Evolutionary conservation across 2,113 vertebrate species (phyloP).

Genomic region (cat (Felis catus)): F.catus_Fca126_mat1.0 CM031421.1:100757501-100758000

Average conservation of each 20-base stretch:
- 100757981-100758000: background rate
- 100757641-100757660: background rate
- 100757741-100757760: background rate
- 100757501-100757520: background rate
- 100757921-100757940: background rate
- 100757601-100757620: background rate
- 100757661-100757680: background rate
- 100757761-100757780: background rate
- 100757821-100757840: rapidly evolving
- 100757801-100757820: background rate
- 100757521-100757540: background rate
- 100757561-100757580: background rate
- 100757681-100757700: background rate
- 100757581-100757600: background rate
- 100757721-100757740: background rate
- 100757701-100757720: rapidly evolving
- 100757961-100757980: background rate
- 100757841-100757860: no score
- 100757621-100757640: background rate
- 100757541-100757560: background rate
- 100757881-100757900: background rate
- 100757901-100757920: background rate
- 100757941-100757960: background rate
- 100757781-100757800: background rate
- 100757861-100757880: background rate